phyloP scores from a whole-genome alignment of 2,888 invertebrate genomes.

The Melanostoma mellinum region DNA sequence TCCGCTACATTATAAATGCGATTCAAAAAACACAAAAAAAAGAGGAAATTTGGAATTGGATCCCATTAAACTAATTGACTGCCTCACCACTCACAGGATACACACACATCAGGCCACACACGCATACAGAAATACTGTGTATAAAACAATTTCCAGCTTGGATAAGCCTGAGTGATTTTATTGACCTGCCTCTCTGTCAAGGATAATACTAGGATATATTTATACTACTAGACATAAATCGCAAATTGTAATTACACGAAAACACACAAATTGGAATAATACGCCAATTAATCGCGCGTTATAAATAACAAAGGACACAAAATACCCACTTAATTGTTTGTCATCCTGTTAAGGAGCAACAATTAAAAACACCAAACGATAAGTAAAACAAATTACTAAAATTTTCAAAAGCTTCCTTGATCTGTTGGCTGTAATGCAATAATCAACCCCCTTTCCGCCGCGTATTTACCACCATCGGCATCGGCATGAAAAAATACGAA shows the following conservation, averaged over 20 bases:
- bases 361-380: constrained; percentile 46
- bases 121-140: no score
- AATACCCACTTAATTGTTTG: constrained; percentile 60
- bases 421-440: constrained; percentile 37
- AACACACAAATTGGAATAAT: constrained; percentile 34
- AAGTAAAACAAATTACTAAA: constrained; percentile 26
- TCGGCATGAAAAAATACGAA: not conserved
- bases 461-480: not conserved
- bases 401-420: constrained; percentile 22
- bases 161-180: no score
- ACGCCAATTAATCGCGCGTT: constrained; percentile 49
- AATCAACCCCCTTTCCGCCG: constrained; percentile 30
- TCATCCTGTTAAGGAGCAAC: constrained; percentile 47
- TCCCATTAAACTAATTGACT: no score
- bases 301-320: constrained; percentile 6
- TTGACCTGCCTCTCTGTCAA: no score
- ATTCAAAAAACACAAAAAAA: no score
- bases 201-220: no score
- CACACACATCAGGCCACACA: no score
- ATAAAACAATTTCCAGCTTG: no score
- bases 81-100: no score
- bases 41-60: no score
- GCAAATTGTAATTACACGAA: not conserved
- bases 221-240: no score
- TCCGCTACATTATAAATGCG: no score